Conservation (phyloP, 2,888 invertebrate species). For the Cinara cedri region DNA sequence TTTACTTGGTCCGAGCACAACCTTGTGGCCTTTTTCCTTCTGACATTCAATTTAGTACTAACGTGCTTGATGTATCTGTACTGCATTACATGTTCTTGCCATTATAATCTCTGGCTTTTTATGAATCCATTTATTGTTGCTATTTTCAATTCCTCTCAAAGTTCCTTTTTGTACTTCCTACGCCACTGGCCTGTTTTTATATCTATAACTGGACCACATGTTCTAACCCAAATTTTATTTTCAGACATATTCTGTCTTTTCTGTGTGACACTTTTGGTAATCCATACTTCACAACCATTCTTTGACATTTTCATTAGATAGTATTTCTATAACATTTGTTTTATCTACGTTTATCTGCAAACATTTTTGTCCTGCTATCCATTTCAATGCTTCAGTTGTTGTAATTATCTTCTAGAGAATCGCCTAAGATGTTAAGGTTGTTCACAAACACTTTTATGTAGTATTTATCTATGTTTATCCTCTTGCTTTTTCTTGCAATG, state of each 20-base stretch:
- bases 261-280: background rate
- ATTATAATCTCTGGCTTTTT: background rate
- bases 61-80: background rate
- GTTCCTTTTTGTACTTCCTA: conserved; percentile 19
- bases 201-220: background rate
- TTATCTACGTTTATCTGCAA: no score
- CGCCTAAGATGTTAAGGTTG: no score
- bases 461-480: no score
- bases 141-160: conserved; percentile 16
- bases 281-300: conserved; percentile 9
- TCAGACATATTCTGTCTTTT: background rate
- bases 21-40: background rate
- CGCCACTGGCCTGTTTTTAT: background rate
- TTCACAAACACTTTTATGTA: no score
- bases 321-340: no score
- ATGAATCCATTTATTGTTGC: conserved; percentile 12
- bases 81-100: background rate
- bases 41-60: background rate
- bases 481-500: background rate
- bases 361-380: no score
- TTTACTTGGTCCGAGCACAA: background rate
- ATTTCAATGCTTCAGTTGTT: no score
- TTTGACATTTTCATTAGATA: no score
- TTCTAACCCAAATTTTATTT: background rate
- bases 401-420: no score